Conservation (phyloP, 2,888 invertebrate species). For the Coenonympha glycerion region DNA sequence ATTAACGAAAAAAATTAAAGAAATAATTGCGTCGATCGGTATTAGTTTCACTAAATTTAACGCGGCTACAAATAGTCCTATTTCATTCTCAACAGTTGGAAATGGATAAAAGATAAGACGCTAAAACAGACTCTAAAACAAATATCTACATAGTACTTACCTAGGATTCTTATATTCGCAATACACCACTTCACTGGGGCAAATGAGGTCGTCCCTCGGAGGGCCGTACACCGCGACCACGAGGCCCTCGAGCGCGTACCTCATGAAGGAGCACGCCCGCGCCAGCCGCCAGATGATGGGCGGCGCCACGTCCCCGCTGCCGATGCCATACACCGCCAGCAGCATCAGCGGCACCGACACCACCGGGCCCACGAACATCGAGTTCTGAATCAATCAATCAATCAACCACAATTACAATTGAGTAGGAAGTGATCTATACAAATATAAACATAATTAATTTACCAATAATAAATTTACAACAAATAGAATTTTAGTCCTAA, state of each 20-base stretch:
- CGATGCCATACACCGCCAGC: constrained; percentile 90
- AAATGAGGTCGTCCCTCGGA: constrained; percentile 82
- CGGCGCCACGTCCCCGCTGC: constrained; percentile 82
- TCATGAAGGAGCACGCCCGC: constrained; percentile 88
- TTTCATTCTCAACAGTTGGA: no score
- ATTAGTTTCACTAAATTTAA: no score
- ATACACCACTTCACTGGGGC: constrained; percentile 81
- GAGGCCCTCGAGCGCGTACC: constrained; percentile 88
- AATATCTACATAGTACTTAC: constrained; percentile 39
- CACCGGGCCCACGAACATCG: constrained; percentile 93
- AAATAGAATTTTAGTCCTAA: no score
- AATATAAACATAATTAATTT: no score
- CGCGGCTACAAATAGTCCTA: no score
- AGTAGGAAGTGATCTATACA: no score
- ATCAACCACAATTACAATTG: no score
- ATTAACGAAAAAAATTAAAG: neutral
- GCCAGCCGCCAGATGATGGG: constrained; percentile 84
- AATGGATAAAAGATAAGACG: no score
- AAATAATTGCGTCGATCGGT: no score
- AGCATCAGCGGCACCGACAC: constrained; percentile 91
- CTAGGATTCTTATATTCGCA: constrained; percentile 84
- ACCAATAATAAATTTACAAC: no score
- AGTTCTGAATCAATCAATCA: no score
- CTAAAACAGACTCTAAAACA: no score
- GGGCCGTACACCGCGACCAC: constrained; percentile 87